phyloP scores from a whole-genome alignment of 2,113 vertebrate genomes.

The Apaloderma vittatum region DNA sequence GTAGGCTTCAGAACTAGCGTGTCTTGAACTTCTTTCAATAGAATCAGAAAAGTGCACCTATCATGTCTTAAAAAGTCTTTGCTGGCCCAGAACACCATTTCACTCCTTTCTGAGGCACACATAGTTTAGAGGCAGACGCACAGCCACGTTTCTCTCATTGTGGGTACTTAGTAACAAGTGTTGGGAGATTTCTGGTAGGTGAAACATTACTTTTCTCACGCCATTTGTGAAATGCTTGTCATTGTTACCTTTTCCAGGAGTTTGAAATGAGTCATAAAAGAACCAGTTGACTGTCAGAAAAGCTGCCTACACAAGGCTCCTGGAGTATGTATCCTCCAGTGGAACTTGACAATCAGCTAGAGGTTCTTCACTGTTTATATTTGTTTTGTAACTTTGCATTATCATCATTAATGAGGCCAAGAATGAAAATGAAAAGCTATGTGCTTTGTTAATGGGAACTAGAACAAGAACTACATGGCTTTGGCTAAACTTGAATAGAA shows the following conservation, averaged over 20 bases:
- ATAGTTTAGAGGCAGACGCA: neutral
- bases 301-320: neutral
- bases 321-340: neutral
- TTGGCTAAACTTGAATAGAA: conserved; percentile 24
- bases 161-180: neutral
- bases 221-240: neutral
- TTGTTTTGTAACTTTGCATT: conserved; percentile 14
- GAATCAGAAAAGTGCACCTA: neutral
- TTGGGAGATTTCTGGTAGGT: neutral
- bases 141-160: neutral
- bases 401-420: neutral
- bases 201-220: neutral
- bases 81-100: neutral
- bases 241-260: neutral
- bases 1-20: neutral
- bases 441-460: conserved; percentile 8
- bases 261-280: conserved; percentile 2
- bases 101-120: neutral
- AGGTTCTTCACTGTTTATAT: neutral
- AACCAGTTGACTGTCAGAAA: neutral
- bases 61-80: neutral
- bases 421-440: conserved; percentile 7
- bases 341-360: neutral
- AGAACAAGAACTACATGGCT: neutral
- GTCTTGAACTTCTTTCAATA: neutral